Conservation (phyloP, 2,797 vertebrate species). For the Halcyon badia region DNA sequence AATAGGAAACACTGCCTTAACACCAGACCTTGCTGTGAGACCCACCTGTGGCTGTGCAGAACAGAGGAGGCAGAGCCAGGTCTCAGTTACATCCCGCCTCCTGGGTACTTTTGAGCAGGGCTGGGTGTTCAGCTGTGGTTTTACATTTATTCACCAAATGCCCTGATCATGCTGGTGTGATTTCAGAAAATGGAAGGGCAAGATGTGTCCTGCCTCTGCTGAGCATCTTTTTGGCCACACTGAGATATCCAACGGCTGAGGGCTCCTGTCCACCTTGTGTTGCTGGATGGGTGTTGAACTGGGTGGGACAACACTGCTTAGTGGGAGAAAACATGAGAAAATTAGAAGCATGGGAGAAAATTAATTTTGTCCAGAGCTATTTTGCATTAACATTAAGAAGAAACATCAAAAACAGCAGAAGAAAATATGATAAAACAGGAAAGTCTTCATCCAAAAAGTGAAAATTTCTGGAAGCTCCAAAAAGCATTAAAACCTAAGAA, state of each 20-base stretch:
- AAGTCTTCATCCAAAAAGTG: not conserved
- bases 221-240: not conserved
- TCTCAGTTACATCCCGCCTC: not conserved
- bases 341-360: not conserved
- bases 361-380: not conserved
- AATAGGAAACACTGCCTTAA: conserved; percentile 61
- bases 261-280: not conserved
- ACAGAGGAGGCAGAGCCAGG: not conserved
- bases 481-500: not conserved
- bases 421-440: not conserved
- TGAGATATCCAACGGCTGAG: not conserved
- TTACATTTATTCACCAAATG: not conserved
- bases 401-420: not conserved
- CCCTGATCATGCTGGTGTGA: rapidly evolving
- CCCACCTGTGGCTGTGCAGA: conserved; percentile 26
- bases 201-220: not conserved
- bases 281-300: not conserved
- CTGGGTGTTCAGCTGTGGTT: not conserved
- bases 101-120: not conserved
- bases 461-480: not conserved
- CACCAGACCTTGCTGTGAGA: not conserved
- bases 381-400: not conserved
- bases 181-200: not conserved
- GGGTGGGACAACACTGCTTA: not conserved
- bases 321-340: not conserved